Conservation (phyloP, 64 coral and sea anemone genomes). For the Montipora efflorescens region DNA sequence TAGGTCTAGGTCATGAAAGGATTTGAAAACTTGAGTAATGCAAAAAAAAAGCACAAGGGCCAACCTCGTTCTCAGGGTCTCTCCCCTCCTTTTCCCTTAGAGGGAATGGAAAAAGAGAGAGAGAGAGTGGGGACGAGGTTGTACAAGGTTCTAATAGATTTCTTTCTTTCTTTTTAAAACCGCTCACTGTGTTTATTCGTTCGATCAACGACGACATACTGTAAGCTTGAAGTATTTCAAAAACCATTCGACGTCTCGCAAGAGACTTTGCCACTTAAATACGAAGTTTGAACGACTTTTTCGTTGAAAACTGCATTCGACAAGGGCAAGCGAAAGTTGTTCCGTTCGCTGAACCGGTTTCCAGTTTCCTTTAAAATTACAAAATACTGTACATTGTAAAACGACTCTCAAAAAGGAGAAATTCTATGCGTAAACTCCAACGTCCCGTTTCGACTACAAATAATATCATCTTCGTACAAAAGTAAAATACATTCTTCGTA, state of each 20-base stretch:
- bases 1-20: too few species aligned
- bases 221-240: neutral
- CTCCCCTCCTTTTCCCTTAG: too few species aligned
- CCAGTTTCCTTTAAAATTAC: neutral
- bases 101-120: too few species aligned
- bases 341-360: neutral
- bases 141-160: neutral
- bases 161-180: neutral
- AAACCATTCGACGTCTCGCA: neutral
- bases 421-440: neutral
- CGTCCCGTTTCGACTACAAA: neutral
- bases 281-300: neutral
- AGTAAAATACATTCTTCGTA: conserved; percentile 1
- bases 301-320: neutral
- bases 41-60: too few species aligned
- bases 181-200: neutral
- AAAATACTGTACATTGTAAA: conserved; percentile 42
- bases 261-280: neutral
- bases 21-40: too few species aligned
- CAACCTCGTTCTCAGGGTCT: too few species aligned
- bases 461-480: conserved; percentile 18
- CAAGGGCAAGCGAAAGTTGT: neutral
- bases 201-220: neutral
- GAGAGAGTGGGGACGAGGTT: too few species aligned
- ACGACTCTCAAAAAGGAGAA: conserved; percentile 19